These are phyloP conservation scores for Botrylloides violaceus DNA, from an alignment of 23 tunicate species.

Conservation along the genomic window DNA sequence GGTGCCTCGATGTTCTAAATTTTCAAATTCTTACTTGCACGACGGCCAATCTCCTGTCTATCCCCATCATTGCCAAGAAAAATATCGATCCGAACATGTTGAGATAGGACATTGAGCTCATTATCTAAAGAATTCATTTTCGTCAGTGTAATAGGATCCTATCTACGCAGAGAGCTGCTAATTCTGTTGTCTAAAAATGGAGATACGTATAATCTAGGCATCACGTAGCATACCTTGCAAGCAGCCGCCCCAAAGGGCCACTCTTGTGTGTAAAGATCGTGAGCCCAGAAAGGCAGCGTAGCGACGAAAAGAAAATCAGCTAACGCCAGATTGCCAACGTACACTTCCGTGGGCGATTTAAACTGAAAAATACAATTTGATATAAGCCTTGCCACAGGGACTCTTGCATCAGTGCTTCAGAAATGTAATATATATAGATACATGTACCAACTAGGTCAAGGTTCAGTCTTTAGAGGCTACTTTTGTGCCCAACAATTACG, in stretches of 20 bases:
- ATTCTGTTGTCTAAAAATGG: too few species aligned
- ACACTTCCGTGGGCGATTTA: slow-evolving; percentile 65
- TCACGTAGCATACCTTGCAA: slow-evolving; percentile 85
- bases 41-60: slow-evolving; percentile 72
- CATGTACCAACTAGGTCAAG: too few species aligned
- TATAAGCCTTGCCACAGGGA: too few species aligned
- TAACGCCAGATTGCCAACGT: slow-evolving; percentile 60
- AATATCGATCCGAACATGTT: slow-evolving; percentile 70
- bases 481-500: too few species aligned
- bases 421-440: too few species aligned
- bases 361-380: slow-evolving; percentile 28
- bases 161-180: too few species aligned
- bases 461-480: too few species aligned
- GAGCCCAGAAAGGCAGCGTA: slow-evolving; percentile 66
- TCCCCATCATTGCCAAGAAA: slow-evolving; percentile 65
- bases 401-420: too few species aligned
- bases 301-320: slow-evolving; percentile 57
- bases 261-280: slow-evolving; percentile 24
- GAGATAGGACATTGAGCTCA: slow-evolving; percentile 56
- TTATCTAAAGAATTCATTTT: too few species aligned
- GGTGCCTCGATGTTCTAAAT: too few species aligned
- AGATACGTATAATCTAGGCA: too few species aligned
- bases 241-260: slow-evolving; percentile 52
- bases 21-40: slow-evolving; percentile 36
- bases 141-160: too few species aligned